Evolutionary conservation across 2,888 invertebrate genomes (phyloP), one percentile per base, ranked within the genome.

Genomic region (Dicyrtomina minuta): DNA sequence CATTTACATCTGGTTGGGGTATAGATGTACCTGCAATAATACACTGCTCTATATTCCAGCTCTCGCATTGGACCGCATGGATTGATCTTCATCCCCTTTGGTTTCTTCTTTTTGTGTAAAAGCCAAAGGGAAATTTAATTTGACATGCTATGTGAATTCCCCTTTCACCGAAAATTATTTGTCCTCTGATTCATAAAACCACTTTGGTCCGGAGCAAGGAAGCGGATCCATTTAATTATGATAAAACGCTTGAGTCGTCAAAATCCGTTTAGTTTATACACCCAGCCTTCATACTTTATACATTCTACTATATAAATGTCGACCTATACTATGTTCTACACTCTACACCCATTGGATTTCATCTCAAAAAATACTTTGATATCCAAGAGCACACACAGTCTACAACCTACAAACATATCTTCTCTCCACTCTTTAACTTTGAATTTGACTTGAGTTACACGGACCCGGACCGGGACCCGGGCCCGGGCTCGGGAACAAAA

Each of bases 141-240:
- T 71, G 71, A 68, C 71, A 71, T 68, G 71, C 65, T 58, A 56
- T 62, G 62, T 68, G 71, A 65, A 62, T 68, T 65, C 66, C 68
- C 71, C 71, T 68, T 68, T 71, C 60, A 49, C 66, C 46, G 55
- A 68, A 65, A 71, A 68, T 68, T 68, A 71, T 71, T 71, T 68
- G 71, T 71, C 68, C 68, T 71, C 68, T 68, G 62, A 71, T 71
- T 71, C 71, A 71, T 71, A 68, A 71, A 71, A 71, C 71, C 71
- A 71, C 71, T 71, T 71, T 71, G 64, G 65, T 65, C 68, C n/a
- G 43, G 43, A 66, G 66, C 66, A 71, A 65, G 71, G 71, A 71
- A 71, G 71, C 71, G 71, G 68, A 72, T 70, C 72, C 61, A 72
- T 72, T 72, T 72, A 72, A 72, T 72, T 72, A 72, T 70, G 58